Conservation (phyloP, 2,113 vertebrate species). For the Tachycineta bicolor region DNA sequence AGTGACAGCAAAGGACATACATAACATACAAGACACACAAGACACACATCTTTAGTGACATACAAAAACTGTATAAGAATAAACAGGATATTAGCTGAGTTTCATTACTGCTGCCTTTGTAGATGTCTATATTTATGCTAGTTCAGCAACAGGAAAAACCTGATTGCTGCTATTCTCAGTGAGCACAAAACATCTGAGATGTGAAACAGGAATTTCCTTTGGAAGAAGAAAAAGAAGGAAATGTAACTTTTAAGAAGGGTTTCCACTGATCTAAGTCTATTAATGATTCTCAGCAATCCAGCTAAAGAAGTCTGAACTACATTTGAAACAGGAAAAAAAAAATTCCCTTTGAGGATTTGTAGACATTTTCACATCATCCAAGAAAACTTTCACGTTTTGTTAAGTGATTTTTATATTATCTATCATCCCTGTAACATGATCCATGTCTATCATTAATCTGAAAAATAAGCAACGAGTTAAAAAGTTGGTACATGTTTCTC, state of each 20-base stretch:
- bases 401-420: background rate
- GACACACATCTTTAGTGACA: conserved; percentile 1
- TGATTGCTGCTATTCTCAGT: background rate
- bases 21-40: background rate
- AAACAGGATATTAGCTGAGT: conserved; percentile 54
- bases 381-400: background rate
- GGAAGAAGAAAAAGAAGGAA: background rate
- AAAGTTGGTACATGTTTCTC: background rate
- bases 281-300: background rate
- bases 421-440: background rate
- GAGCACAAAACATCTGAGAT: background rate
- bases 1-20: conserved; percentile 29
- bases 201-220: conserved; percentile 1
- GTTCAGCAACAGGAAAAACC: background rate
- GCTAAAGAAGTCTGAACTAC: background rate
- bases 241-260: background rate
- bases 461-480: background rate
- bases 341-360: background rate
- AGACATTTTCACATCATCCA: background rate
- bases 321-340: background rate
- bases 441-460: background rate
- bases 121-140: conserved; percentile 20
- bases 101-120: conserved; percentile 18
- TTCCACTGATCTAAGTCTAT: background rate
- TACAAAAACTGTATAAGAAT: conserved; percentile 30